Conservation (phyloP, 2,888 invertebrate species). For the Eupithecia pulchellata region DNA sequence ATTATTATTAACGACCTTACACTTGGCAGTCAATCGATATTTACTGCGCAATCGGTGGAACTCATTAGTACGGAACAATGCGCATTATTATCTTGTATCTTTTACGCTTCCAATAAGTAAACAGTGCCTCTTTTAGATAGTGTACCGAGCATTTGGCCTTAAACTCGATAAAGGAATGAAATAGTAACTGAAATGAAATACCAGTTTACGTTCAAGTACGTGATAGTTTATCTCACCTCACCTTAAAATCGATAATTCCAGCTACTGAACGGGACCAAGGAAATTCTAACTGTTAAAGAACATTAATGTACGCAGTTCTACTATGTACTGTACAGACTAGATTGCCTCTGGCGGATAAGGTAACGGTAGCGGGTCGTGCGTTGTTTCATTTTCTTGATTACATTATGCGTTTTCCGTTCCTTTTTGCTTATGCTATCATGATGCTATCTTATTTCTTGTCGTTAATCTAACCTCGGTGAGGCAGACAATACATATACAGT, state of each 20-base stretch:
- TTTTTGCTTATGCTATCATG: conserved; percentile 3
- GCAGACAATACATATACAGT: conserved; percentile 1
- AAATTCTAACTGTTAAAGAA: conserved; percentile 32
- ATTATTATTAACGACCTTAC: conserved; percentile 48
- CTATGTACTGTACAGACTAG: conserved; percentile 38
- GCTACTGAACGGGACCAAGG: conserved; percentile 35
- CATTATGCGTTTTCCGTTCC: conserved; percentile 31
- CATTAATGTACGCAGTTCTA: conserved; percentile 36
- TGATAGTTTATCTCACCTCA: conserved; percentile 28
- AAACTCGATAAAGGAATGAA: conserved; percentile 21
- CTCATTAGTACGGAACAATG: conserved; percentile 55
- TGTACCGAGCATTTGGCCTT: conserved; percentile 17
- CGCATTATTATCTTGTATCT: conserved; percentile 45
- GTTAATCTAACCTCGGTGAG: background rate
- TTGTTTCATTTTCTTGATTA: conserved; percentile 40
- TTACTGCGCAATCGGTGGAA: conserved; percentile 54
- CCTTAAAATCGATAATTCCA: conserved; percentile 26
- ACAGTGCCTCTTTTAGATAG: conserved; percentile 18
- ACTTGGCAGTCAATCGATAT: conserved; percentile 57
- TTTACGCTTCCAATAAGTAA: conserved; percentile 15
- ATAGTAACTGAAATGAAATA: conserved; percentile 22
- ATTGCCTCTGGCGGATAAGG: conserved; percentile 47
- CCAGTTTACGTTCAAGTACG: conserved; percentile 27
- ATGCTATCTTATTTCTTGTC: conserved; percentile 1
- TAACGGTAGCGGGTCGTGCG: conserved; percentile 44